Percentiles rank a stretch among this genome's conserved stretches.
phyloP scores from a whole-genome alignment of 1,140 invertebrate genomes.

The Zophobas morio region DNA sequence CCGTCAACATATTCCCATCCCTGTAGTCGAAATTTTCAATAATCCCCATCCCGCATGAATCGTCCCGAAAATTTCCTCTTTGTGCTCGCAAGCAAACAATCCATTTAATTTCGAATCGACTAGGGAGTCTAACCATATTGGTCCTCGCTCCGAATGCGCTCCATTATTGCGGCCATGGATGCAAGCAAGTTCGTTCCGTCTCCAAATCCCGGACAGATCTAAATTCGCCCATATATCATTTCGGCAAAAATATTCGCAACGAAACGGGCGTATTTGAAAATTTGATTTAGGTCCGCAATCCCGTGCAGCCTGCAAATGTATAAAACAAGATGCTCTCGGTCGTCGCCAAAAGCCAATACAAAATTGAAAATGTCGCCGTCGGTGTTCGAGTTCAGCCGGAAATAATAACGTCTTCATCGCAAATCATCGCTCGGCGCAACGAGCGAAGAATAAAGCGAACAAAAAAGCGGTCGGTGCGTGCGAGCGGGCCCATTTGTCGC shows the following conservation, averaged over 20 bases:
- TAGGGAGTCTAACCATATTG: background rate
- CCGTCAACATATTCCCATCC: too few relatives aligned
- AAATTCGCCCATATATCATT: conserved; percentile 29
- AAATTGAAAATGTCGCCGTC: conserved; percentile 31
- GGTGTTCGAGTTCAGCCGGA: conserved; percentile 1
- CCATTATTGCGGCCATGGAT: background rate
- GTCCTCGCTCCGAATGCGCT: background rate
- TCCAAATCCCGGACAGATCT: conserved; percentile 26
- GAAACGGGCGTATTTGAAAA: conserved; percentile 31
- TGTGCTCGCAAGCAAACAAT: background rate
- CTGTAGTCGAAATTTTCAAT: too few relatives aligned
- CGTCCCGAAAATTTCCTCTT: background rate
- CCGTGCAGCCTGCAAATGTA: conserved; percentile 26
- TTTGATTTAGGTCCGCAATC: conserved; percentile 25
- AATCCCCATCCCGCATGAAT: background rate
- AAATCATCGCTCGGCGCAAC: background rate
- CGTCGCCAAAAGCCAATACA: conserved; percentile 31
- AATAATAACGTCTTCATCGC: conserved; percentile 17
- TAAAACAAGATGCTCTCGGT: conserved; percentile 25
- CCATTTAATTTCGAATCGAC: background rate
- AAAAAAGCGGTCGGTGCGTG: background rate
- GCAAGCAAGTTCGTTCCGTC: conserved; percentile 16
- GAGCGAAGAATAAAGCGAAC: background rate
- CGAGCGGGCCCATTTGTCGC: background rate
- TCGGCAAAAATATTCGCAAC: conserved; percentile 19